Evolutionary conservation across 2,113 vertebrate species (phyloP).

Genomic region (Mormyrus lacerda): DNA sequence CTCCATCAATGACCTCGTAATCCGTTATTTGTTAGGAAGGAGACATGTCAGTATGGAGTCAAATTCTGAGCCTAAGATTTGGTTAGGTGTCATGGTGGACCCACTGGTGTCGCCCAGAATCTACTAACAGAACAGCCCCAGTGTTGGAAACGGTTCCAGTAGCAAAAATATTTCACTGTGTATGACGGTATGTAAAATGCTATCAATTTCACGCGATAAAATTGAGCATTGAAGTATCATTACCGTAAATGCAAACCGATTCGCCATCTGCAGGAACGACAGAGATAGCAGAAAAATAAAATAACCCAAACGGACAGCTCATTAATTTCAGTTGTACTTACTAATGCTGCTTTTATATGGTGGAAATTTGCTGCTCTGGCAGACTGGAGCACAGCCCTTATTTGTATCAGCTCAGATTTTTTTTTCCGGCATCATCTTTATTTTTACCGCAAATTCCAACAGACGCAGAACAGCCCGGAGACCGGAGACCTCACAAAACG

Average conservation of each 20-base stretch:
- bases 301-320: slow-evolving; percentile 55
- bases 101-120: not conserved
- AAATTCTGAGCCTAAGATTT: not conserved
- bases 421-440: slow-evolving; percentile 66
- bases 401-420: slow-evolving; percentile 64
- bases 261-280: slow-evolving; percentile 47
- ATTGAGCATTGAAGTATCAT: slow-evolving; percentile 46
- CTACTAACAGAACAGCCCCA: no score
- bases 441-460: slow-evolving; percentile 68
- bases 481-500: slow-evolving; percentile 50
- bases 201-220: slow-evolving; percentile 55
- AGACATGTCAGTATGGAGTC: not conserved
- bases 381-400: slow-evolving; percentile 55
- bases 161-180: not conserved
- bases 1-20: not conserved
- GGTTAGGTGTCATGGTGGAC: not conserved
- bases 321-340: slow-evolving; percentile 53
- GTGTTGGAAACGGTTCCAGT: not conserved
- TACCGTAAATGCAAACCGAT: slow-evolving; percentile 61
- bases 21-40: not conserved
- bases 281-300: slow-evolving; percentile 51
- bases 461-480: slow-evolving; percentile 54
- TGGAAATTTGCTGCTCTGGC: slow-evolving; percentile 56
- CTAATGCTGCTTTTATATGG: slow-evolving; percentile 44
- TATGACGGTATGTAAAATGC: slow-evolving; percentile 33